These are phyloP conservation scores for Eilema depressum DNA, from an alignment of 2,888 invertebrate species.

Conservation along the genomic window DNA sequence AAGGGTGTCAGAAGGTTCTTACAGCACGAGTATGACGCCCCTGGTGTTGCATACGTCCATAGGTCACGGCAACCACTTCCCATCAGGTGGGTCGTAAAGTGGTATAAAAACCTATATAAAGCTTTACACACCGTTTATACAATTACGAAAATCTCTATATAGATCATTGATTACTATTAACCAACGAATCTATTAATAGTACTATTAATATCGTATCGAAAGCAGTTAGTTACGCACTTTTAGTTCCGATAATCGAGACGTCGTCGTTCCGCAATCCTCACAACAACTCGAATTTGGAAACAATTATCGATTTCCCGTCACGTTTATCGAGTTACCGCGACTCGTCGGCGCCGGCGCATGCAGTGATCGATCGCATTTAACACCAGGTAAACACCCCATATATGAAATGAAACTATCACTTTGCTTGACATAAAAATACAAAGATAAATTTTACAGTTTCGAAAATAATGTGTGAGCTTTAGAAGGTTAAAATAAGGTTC, in stretches of 20 bases:
- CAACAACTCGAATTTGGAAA: constrained; percentile 21
- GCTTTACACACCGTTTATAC: neutral
- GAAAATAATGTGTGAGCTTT: constrained; percentile 15
- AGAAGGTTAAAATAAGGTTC: constrained; percentile 34
- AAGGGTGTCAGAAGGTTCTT: too few species aligned
- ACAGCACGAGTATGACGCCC: too few species aligned
- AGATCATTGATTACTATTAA: neutral
- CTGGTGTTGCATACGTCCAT: too few species aligned
- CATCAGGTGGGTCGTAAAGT: too few species aligned
- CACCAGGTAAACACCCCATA: constrained; percentile 65
- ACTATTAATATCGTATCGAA: neutral
- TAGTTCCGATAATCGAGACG: neutral
- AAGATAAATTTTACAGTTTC: constrained; percentile 26
- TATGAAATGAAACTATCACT: constrained; percentile 62
- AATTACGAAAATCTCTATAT: neutral
- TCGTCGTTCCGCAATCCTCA: constrained; percentile 2
- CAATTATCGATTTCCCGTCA: constrained; percentile 44
- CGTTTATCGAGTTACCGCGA: constrained; percentile 48
- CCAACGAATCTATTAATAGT: neutral
- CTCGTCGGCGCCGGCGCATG: constrained; percentile 64
- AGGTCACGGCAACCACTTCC: too few species aligned
- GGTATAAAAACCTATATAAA: too few species aligned
- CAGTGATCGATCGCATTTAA: constrained; percentile 63
- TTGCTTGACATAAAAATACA: constrained; percentile 54
- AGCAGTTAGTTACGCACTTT: constrained; percentile 1